Percentiles rank a stretch among this genome's conserved stretches.
Conservation (phyloP, 2,888 invertebrate species). For the Cheilosia variabilis region DNA sequence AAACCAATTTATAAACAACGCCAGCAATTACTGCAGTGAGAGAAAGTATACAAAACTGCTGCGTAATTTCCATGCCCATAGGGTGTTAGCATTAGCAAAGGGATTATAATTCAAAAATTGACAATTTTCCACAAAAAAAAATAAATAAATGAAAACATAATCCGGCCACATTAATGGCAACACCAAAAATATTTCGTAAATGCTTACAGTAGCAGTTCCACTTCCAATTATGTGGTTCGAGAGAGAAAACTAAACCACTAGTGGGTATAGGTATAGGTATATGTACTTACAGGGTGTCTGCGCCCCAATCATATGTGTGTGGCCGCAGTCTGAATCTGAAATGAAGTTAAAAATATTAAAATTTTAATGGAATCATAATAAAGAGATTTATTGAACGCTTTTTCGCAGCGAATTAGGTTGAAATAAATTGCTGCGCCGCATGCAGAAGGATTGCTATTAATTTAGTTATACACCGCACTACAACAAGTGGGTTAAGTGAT, state of each 20-base stretch:
- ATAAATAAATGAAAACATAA: not conserved
- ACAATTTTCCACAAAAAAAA: not conserved
- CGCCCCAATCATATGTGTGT: not conserved
- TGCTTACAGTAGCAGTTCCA: not conserved
- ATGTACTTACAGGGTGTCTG: not conserved
- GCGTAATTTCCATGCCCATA: constrained; percentile 6
- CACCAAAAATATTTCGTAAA: constrained; percentile 23
- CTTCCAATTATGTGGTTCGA: not conserved
- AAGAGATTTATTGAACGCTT: constrained; percentile 62
- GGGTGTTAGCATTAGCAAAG: not conserved
- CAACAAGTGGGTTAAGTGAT: constrained; percentile 26
- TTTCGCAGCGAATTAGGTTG: constrained; percentile 52
- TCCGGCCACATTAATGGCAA: not conserved
- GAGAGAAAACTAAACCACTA: not conserved
- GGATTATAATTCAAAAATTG: constrained; percentile 29
- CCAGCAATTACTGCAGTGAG: constrained; percentile 3
- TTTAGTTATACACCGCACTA: not conserved
- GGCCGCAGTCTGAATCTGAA: not conserved
- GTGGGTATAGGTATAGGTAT: not conserved
- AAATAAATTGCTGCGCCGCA: constrained; percentile 44
- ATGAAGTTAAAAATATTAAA: constrained; percentile 44
- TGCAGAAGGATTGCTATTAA: constrained; percentile 42
- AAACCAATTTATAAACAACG: constrained; percentile 25
- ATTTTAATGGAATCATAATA: constrained; percentile 61
- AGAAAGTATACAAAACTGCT: not conserved